phyloP scores from a whole-genome alignment of 2,888 invertebrate species.

The Macrophya annulata region DNA sequence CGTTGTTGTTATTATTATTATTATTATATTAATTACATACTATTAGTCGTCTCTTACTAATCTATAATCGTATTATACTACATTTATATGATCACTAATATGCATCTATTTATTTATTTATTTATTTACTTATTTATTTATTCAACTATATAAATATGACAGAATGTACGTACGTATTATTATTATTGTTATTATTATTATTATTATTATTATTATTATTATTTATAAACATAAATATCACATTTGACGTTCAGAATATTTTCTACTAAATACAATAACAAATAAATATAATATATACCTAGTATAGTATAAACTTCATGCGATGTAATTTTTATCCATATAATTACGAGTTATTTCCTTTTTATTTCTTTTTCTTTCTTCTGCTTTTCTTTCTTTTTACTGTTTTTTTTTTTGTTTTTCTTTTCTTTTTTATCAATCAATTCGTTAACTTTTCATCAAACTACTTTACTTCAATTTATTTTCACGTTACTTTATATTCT shows the following conservation, averaged over 20 bases:
- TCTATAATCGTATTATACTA: not conserved
- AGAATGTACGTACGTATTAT: constrained; percentile 39
- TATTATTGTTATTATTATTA: constrained; percentile 55
- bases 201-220: constrained; percentile 54
- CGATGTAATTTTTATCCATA: not conserved
- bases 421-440: not conserved
- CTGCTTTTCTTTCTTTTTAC: not conserved
- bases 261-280: constrained; percentile 45
- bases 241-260: constrained; percentile 67
- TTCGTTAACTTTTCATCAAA: not conserved
- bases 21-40: not conserved
- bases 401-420: not conserved
- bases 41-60: not conserved
- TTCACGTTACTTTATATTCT: not conserved
- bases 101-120: constrained; percentile 18
- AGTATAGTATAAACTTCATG: constrained; percentile 22
- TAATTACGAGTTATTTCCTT: not conserved
- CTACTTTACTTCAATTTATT: no score
- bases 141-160: constrained; percentile 29
- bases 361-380: not conserved
- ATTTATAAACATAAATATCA: constrained; percentile 73
- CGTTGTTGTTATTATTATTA: not conserved
- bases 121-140: not conserved
- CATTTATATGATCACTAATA: not conserved
- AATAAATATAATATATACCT: constrained; percentile 56